Percentiles rank a stretch among this genome's conserved stretches.
Conservation (phyloP, 30 jellyfish, hydroid and myxozoan species). For the Hydra vulgaris region DNA sequence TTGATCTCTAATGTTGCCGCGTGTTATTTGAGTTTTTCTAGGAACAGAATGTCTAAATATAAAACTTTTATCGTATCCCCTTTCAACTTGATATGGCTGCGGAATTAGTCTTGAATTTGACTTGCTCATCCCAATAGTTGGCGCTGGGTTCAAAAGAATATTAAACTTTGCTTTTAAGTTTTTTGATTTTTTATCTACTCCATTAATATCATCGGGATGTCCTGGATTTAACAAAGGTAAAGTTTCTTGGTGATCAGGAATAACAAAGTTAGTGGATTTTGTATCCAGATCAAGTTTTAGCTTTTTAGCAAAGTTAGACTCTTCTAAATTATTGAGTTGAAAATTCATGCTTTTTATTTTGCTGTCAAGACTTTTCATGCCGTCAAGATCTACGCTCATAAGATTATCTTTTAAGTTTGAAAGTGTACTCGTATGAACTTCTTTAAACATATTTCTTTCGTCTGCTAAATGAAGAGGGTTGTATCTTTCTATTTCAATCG, state of each 20-base stretch:
- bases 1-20: not conserved
- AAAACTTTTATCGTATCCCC: slow-evolving; percentile 4
- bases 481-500: not conserved
- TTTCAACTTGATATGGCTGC: slow-evolving; percentile 12
- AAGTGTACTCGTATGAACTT: not conserved
- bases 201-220: slow-evolving; percentile 29
- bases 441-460: not conserved
- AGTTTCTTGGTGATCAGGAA: slow-evolving; percentile 27
- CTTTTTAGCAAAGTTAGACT: not conserved
- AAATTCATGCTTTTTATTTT: not conserved
- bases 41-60: not conserved
- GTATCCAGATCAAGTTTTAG: slow-evolving; percentile 18
- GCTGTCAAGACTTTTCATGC: not conserved
- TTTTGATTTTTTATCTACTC: not conserved
- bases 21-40: not conserved
- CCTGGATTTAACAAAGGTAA: slow-evolving; percentile 26
- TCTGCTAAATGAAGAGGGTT: not conserved
- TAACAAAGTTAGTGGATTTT: slow-evolving; percentile 17
- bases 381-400: slow-evolving; percentile 12
- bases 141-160: slow-evolving; percentile 21
- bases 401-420: slow-evolving; percentile 21
- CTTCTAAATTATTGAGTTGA: not conserved
- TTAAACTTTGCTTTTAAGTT: too few relatives aligned
- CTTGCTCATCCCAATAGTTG: not conserved
- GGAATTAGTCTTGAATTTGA: not conserved